Evolutionary conservation across 2,797 vertebrate genomes (phyloP).

Genomic region (Vespertilio murinus): DNA sequence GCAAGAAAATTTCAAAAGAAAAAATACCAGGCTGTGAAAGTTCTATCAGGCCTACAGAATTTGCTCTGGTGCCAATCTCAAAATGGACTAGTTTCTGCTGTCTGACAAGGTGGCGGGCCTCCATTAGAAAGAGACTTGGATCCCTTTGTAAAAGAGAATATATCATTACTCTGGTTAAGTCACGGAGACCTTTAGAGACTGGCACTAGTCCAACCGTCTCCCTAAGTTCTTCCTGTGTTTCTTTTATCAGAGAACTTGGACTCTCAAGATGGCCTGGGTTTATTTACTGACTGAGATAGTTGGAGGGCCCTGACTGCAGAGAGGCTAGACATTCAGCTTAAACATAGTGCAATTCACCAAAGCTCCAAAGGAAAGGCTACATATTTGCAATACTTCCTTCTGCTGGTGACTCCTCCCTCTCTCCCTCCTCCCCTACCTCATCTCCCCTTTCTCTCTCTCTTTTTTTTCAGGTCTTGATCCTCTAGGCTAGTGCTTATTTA

Average conservation of each 20-base stretch:
- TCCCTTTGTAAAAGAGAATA: neutral
- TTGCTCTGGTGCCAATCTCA: neutral
- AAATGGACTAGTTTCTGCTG: neutral
- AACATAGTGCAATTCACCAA: neutral
- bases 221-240: neutral
- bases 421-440: neutral
- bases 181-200: neutral
- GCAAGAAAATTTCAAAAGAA: neutral
- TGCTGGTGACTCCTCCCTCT: neutral
- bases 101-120: neutral
- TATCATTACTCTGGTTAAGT: neutral
- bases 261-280: neutral
- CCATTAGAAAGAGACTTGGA: neutral
- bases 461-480: neutral
- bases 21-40: neutral
- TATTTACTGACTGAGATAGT: neutral
- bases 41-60: neutral
- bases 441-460: neutral
- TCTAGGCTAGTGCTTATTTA: slow-evolving; percentile 27
- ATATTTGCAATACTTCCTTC: neutral
- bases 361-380: neutral
- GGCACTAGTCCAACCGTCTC: neutral
- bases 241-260: neutral
- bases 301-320: neutral
- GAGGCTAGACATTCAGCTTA: neutral